Evolutionary conservation across 2,888 invertebrate genomes (phyloP), one percentile per base, ranked within the genome.

Genomic region (Cenopis cana): DNA sequence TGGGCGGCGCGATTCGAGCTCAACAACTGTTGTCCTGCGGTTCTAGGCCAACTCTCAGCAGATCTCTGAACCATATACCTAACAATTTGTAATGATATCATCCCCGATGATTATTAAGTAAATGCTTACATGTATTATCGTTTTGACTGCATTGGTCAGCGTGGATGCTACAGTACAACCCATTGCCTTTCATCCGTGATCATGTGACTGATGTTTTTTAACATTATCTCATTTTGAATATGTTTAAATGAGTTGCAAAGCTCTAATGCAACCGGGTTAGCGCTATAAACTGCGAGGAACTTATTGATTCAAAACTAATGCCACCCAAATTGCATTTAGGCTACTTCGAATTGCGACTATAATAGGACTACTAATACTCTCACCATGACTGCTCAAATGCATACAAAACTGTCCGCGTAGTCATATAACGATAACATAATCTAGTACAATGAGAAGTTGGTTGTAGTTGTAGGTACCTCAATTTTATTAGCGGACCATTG

Each of bases 1-100:
- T 68, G 61, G 72, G 68, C 57, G 68, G 62, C 60, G 46, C 29
- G n/a, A n/a, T 24, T 38, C 55, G 46, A 55, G 49, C 56, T 33
- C 9, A 57, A 61, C 41, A 62, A 50, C 60, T 61, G 66, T 67
- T 17, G 55, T 36, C 65, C 70, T 66, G 59, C 29, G 59, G 54
- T 11, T 55, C 61, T 66, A 60, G 46, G 59, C 20, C 54, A 41
- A 33, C 33, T 46, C 46, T 18, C 33, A 14, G 12, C 29, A 11
- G 46, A 60, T 46, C 24, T 46, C 46, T 60, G 46, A 60, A 60
- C 60, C 14, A 38, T 14, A 36, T n/a, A 41, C 41, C 2, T 10
- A 38, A 12, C 5, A 46, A 46, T n/a, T n/a, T 46, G 4, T n/a
- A 46, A 52, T 4, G 12, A 24, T 24, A 54, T 54, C 8, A 54